These are phyloP conservation scores for Diarsia dahlii DNA, from an alignment of 2,888 invertebrate species.

Conservation along the genomic window DNA sequence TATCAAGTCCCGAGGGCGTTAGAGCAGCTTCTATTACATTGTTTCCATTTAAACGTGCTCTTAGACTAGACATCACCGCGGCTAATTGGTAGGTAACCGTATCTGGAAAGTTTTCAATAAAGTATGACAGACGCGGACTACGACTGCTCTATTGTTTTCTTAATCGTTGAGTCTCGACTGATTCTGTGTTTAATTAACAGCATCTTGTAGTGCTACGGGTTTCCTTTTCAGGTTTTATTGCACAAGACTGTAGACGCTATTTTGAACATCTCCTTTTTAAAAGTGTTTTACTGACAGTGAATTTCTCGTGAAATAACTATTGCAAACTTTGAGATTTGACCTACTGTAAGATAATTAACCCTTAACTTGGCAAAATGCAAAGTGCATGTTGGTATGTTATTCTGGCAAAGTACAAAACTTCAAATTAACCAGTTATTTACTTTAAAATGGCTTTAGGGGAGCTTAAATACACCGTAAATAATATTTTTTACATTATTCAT, in stretches of 20 bases:
- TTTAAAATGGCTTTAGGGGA: too few relatives aligned
- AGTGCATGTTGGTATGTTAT: too few relatives aligned
- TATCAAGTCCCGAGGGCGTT: slow-evolving; percentile 74
- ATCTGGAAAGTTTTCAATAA: slow-evolving; percentile 64
- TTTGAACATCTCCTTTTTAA: neutral
- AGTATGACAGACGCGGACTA: slow-evolving; percentile 29
- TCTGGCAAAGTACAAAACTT: too few relatives aligned
- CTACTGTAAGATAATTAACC: too few relatives aligned
- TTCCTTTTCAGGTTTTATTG: neutral
- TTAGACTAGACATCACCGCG: slow-evolving; percentile 65
- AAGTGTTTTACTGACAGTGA: too few relatives aligned
- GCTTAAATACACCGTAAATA: too few relatives aligned
- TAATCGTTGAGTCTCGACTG: slow-evolving; percentile 33
- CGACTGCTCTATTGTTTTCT: slow-evolving; percentile 50
- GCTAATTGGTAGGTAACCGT: slow-evolving; percentile 65
- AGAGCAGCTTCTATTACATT: slow-evolving; percentile 64
- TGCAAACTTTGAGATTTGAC: too few relatives aligned
- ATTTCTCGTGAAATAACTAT: too few relatives aligned
- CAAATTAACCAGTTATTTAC: too few relatives aligned
- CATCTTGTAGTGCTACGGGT: slow-evolving; percentile 9
- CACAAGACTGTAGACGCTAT: neutral
- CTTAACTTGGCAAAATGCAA: too few relatives aligned
- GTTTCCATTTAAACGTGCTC: slow-evolving; percentile 72
- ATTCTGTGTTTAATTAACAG: slow-evolving; percentile 44
- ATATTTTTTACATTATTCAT: too few relatives aligned